A percentile compares a stretch with the other conserved stretches of the same genome.
phyloP scores from a whole-genome alignment of 2,888 invertebrate genomes.

The Tetragnatha montana region DNA sequence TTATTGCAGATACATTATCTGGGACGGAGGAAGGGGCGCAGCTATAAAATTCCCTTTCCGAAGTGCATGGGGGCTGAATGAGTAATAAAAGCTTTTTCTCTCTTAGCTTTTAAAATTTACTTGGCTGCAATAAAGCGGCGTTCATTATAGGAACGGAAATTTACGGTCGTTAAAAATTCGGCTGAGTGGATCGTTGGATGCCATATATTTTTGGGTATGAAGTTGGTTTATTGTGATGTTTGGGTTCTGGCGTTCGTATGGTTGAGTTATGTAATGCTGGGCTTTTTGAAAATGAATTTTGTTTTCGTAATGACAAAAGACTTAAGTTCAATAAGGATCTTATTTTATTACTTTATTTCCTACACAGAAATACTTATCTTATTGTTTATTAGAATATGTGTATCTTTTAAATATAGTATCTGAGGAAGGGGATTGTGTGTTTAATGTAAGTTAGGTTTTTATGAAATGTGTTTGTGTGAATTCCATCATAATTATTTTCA shows the following conservation, averaged over 20 bases:
- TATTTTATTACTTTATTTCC: background rate
- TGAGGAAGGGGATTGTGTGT: no score
- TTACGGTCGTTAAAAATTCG: background rate
- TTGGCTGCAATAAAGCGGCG: background rate
- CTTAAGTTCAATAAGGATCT: background rate
- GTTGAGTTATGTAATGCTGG: background rate
- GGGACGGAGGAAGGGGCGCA: background rate
- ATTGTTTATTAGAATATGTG: no score
- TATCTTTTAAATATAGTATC: no score
- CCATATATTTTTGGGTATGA: background rate
- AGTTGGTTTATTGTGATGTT: background rate
- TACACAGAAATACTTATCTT: background rate
- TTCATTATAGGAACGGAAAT: background rate
- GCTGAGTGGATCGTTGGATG: background rate
- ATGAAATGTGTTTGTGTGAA: no score
- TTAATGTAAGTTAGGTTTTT: no score
- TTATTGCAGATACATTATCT: constrained; percentile 18
- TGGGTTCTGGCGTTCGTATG: background rate
- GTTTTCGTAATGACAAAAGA: background rate
- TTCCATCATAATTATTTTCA: no score
- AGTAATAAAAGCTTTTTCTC: constrained; percentile 1
- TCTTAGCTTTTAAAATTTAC: background rate
- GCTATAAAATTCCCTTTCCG: background rate
- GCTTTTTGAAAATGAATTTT: background rate
- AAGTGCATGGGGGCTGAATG: background rate